Conservation (phyloP, 2,888 invertebrate genomes). For the Microdon myrmicae region DNA sequence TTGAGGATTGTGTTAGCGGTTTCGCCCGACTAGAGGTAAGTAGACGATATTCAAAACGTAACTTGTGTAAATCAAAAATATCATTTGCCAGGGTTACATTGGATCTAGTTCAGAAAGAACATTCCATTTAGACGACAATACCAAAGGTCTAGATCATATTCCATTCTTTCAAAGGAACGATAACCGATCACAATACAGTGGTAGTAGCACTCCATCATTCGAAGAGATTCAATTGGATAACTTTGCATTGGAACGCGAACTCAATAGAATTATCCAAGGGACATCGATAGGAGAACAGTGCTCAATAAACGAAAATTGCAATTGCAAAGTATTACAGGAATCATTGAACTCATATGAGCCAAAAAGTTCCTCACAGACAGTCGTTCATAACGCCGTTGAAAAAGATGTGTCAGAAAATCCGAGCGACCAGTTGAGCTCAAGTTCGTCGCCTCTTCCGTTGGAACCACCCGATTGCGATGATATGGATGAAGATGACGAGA, state of each 20-base stretch:
- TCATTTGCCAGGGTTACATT: slow-evolving; percentile 24
- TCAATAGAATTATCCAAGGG: slow-evolving; percentile 36
- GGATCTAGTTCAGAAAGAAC: too few species aligned
- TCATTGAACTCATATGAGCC: slow-evolving; percentile 42
- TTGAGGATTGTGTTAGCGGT: slow-evolving; percentile 42
- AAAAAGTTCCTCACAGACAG: too few species aligned
- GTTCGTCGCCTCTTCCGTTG: too few species aligned
- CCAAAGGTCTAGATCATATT: slow-evolving; percentile 13
- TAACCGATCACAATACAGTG: slow-evolving; percentile 15
- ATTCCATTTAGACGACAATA: too few species aligned
- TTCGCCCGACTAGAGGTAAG: slow-evolving; percentile 47
- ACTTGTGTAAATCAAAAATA: too few species aligned
- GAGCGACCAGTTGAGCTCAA: too few species aligned
- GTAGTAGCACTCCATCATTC: slow-evolving; percentile 35
- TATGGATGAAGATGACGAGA: slow-evolving; percentile 20
- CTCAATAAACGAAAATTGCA: slow-evolving; percentile 41
- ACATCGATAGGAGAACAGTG: slow-evolving; percentile 44
- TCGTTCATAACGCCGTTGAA: slow-evolving; percentile 12
- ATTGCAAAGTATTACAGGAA: slow-evolving; percentile 42
- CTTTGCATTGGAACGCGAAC: slow-evolving; percentile 35
- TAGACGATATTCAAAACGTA: background rate
- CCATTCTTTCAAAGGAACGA: slow-evolving; percentile 9
- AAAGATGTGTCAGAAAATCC: slow-evolving; percentile 16
- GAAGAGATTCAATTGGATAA: slow-evolving; percentile 42
- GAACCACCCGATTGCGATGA: too few species aligned